phyloP scores from a whole-genome alignment of 2,888 invertebrate genomes.

The Polyommatus iphigenia region DNA sequence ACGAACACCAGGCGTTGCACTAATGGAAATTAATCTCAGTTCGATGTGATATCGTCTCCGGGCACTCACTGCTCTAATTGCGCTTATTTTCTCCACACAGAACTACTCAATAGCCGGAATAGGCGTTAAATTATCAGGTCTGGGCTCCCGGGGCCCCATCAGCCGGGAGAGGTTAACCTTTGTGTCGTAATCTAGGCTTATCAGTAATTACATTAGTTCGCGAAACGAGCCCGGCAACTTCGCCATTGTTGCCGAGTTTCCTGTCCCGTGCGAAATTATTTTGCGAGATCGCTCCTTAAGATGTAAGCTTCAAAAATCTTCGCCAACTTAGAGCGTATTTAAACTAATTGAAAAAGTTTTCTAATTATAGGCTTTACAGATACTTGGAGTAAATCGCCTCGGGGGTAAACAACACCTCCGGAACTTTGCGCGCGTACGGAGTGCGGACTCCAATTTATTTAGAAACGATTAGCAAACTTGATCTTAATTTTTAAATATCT shows the following conservation, averaged over 20 bases:
- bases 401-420: conserved; percentile 77
- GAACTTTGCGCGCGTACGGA: conserved; percentile 59
- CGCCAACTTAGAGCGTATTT: conserved; percentile 70
- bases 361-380: conserved; percentile 79
- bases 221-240: conserved; percentile 13
- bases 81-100: background rate
- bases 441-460: conserved; percentile 31
- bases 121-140: background rate
- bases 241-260: conserved; percentile 35
- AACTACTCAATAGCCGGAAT: background rate
- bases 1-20: background rate
- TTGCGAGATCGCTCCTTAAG: conserved; percentile 50
- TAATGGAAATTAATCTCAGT: background rate
- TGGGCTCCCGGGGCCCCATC: background rate
- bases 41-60: background rate
- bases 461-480: conserved; percentile 32
- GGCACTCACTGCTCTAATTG: background rate
- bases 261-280: conserved; percentile 43
- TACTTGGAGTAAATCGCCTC: conserved; percentile 78
- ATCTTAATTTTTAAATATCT: conserved; percentile 5
- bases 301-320: conserved; percentile 73
- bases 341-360: conserved; percentile 80
- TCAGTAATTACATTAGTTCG: conserved; percentile 31
- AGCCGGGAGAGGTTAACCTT: conserved; percentile 21
- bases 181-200: conserved; percentile 27